phyloP scores from a whole-genome alignment of 2,888 invertebrate species.

The Eugnorisma glareosa region DNA sequence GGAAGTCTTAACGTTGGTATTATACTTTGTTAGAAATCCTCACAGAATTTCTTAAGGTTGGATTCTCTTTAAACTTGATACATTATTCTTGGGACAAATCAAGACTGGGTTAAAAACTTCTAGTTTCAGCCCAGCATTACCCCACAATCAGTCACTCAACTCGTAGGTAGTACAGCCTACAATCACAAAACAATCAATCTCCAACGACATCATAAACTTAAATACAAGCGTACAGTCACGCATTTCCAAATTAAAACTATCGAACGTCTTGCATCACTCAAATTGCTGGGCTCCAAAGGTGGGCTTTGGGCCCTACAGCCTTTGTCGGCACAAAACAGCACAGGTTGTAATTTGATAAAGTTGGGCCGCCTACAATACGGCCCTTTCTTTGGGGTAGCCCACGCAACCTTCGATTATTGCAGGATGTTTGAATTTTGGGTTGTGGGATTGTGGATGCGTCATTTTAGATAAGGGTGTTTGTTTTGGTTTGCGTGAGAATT shows the following conservation, averaged over 20 bases:
- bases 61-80: neutral
- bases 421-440: conserved; percentile 70
- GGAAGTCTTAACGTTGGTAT: too few relatives aligned
- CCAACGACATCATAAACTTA: conserved; percentile 46
- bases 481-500: conserved; percentile 42
- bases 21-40: neutral
- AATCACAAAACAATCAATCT: conserved; percentile 53
- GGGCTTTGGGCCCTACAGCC: conserved; percentile 78
- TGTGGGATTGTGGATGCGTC: conserved; percentile 68
- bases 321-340: conserved; percentile 90
- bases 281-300: conserved; percentile 75
- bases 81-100: neutral
- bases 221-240: conserved; percentile 65
- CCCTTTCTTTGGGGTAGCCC: conserved; percentile 87
- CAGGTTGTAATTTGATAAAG: conserved; percentile 90
- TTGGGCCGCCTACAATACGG: conserved; percentile 88
- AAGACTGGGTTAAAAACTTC: neutral
- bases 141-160: neutral
- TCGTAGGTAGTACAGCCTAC: conserved; percentile 42
- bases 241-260: conserved; percentile 70
- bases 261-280: conserved; percentile 65
- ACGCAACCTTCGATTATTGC: conserved; percentile 83
- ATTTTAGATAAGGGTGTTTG: conserved; percentile 37
- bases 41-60: too few relatives aligned
- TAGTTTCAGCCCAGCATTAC: neutral